Evolutionary conservation across 2,888 invertebrate species (phyloP).

Genomic region (Noctua pronuba): DNA sequence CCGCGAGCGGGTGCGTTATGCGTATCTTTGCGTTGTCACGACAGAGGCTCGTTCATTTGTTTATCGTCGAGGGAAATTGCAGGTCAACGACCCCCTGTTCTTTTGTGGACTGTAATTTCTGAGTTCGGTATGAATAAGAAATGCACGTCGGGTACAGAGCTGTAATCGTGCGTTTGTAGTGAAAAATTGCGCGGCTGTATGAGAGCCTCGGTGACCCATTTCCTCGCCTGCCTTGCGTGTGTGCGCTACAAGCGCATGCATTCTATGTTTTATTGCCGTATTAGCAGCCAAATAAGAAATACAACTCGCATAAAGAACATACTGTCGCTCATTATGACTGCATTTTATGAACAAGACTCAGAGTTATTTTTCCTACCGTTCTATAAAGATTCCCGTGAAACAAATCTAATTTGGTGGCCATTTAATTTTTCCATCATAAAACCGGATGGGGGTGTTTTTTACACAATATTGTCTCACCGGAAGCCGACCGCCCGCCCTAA

Average conservation of each 20-base stretch:
- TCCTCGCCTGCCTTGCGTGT: conserved; percentile 42
- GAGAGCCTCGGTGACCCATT: conserved; percentile 46
- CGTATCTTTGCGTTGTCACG: conserved; percentile 5
- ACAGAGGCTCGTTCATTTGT: conserved; percentile 29
- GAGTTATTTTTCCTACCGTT: conserved; percentile 32
- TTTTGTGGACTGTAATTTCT: conserved; percentile 12
- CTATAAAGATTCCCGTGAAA: conserved; percentile 63
- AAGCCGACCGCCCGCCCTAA: conserved; percentile 57
- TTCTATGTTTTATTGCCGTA: conserved; percentile 34
- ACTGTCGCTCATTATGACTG: conserved; percentile 31
- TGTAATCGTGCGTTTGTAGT: conserved; percentile 43
- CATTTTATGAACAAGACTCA: conserved; percentile 30
- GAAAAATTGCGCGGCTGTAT: conserved; percentile 38
- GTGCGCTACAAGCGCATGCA: conserved; percentile 24
- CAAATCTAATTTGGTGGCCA: conserved; percentile 73
- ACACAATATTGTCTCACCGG: conserved; percentile 67
- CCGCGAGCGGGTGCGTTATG: conserved; percentile 4
- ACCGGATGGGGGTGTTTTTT: conserved; percentile 67
- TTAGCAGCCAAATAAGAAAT: conserved; percentile 37
- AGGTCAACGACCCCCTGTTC: conserved; percentile 14
- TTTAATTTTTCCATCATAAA: conserved; percentile 69
- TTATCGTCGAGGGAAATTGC: conserved; percentile 24
- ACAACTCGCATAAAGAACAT: conserved; percentile 17
- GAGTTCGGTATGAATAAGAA: conserved; percentile 48
- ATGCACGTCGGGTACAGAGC: conserved; percentile 31